Conservation (phyloP, 2,888 invertebrate genomes). For the Girardia tigrina region DNA sequence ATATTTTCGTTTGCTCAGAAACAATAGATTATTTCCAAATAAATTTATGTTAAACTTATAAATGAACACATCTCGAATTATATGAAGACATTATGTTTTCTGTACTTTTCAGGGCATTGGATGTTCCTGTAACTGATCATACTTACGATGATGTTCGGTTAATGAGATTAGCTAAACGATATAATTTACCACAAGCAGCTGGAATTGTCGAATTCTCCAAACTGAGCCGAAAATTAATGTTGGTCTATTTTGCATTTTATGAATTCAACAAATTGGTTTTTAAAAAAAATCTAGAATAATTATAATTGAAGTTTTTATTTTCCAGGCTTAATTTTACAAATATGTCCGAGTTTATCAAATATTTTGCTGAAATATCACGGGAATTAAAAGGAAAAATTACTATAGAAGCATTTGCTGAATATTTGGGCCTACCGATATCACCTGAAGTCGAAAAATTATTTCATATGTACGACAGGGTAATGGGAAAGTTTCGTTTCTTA, state of each 20-base stretch:
- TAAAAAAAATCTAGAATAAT: too few species aligned
- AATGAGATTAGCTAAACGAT: slow-evolving; percentile 67
- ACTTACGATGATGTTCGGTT: slow-evolving; percentile 78
- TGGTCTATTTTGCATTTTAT: slow-evolving; percentile 38
- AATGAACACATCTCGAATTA: too few species aligned
- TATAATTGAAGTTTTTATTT: slow-evolving; percentile 28
- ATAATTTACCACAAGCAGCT: slow-evolving; percentile 64
- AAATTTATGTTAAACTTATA: too few species aligned
- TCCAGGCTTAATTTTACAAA: slow-evolving; percentile 42
- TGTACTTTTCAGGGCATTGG: slow-evolving; percentile 58
- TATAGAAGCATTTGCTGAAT: slow-evolving; percentile 56
- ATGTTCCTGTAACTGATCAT: slow-evolving; percentile 73
- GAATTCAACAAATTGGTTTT: neutral
- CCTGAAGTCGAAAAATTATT: slow-evolving; percentile 58
- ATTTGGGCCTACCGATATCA: slow-evolving; percentile 57
- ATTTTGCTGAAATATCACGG: slow-evolving; percentile 25
- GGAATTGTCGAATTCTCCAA: slow-evolving; percentile 66
- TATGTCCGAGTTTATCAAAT: slow-evolving; percentile 40
- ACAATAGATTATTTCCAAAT: too few species aligned
- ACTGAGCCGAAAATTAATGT: slow-evolving; percentile 65
- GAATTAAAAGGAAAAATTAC: slow-evolving; percentile 41
- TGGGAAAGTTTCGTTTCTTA: slow-evolving; percentile 38
- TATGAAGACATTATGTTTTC: too few species aligned
- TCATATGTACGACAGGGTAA: slow-evolving; percentile 59
- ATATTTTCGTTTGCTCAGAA: too few species aligned